Evolutionary conservation across 2,113 vertebrate genomes (phyloP), one percentile per base, ranked within the genome.

Genomic region (Phrynosoma platyrhinos): DNA sequence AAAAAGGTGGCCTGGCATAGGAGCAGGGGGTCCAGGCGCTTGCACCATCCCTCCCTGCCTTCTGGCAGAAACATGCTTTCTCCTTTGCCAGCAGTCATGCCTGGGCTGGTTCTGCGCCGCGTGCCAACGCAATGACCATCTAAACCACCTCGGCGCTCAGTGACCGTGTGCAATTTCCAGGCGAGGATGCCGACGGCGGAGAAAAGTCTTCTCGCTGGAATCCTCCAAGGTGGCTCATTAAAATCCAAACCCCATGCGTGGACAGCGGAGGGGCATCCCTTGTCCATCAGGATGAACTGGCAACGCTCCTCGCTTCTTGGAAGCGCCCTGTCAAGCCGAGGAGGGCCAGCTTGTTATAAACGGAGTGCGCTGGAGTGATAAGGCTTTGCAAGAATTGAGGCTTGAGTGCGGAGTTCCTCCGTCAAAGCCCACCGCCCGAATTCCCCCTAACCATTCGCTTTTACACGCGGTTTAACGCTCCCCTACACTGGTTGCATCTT

Each of bases 151-250:
- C 47, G 47, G 47, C 47, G 47, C 47, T 47, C 47, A 47, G 47
- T 47, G 47, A 47, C 47, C 3, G 47, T 47, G 47, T 47, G 47
- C 58, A 62, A 20, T 16, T 62, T 20, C 4, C 9, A 40, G 72
- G 25, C 36, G 40, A 87, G 87, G 69, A 4, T 86, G 47, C 78
- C 76, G 81, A 40, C 79, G 86, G 3, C 36, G 27, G 52, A n/a
- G 20, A 52, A 72, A 81, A 13, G 2, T 18, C 90, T 91, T 4
- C 10, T 27, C 66, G 20, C 42, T 81, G 81, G 86, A 90, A 83
- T 88, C 18, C 74, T 86, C n/a, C 5, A 79, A 82, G n/a, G 6
- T 1, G 18, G 79, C 88, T 32, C 5, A 10, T 82, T 91, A 27
- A 90, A 92, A 77, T n/a, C 10, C 62, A 62, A 40, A 76, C 55